Conservation (phyloP, 2,113 vertebrate species). For the Cryptotis parvus region DNA sequence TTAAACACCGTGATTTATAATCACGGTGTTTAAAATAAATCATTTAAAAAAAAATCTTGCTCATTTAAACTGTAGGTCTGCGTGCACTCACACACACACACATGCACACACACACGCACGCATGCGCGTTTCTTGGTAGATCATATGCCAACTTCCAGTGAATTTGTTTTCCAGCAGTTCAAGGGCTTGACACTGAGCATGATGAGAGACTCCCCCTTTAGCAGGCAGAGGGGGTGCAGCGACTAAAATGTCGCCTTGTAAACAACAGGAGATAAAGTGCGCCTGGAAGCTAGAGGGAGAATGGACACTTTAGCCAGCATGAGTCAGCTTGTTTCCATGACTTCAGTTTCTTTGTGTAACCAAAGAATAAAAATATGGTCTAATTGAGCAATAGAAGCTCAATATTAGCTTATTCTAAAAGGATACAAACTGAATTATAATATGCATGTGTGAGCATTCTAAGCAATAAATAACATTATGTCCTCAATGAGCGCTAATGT, state of each 20-base stretch:
- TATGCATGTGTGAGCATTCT: constrained; percentile 23
- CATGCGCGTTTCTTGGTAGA: neutral
- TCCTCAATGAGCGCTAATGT: constrained; percentile 28
- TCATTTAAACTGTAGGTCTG: constrained; percentile 11
- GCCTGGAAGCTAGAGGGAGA: neutral
- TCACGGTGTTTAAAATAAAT: too few species aligned
- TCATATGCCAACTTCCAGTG: neutral
- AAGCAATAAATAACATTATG: constrained; percentile 27
- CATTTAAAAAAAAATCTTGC: too few species aligned
- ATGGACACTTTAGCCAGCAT: neutral
- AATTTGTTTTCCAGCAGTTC: neutral
- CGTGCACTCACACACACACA: neutral
- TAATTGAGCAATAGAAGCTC: neutral
- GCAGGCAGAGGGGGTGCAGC: neutral
- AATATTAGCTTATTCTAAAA: neutral
- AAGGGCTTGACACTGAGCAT: neutral
- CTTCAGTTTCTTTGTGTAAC: constrained; percentile 37
- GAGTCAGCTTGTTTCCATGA: neutral
- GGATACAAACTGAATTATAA: constrained; percentile 1
- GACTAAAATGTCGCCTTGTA: neutral
- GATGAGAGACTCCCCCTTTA: neutral
- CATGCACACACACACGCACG: neutral
- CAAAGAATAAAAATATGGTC: constrained; percentile 22
- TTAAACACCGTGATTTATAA: too few species aligned
- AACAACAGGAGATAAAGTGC: neutral